phyloP scores from a whole-genome alignment of 2,797 vertebrate species.

The Lycodopsis pacificus region DNA sequence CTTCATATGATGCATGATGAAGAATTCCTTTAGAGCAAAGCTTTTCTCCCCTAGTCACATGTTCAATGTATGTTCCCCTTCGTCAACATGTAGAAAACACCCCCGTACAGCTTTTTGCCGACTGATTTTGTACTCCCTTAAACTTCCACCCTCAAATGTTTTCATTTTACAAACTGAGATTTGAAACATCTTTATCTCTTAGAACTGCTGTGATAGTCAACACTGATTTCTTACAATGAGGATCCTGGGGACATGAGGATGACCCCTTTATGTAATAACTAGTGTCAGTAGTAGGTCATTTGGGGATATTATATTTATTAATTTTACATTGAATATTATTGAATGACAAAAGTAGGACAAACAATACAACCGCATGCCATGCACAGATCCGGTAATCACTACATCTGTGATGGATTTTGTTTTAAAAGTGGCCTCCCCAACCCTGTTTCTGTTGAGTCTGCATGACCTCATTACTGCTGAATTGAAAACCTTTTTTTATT shows the following conservation, averaged over 20 bases:
- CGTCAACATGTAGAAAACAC: too few relatives aligned
- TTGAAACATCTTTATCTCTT: not conserved
- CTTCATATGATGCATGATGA: too few relatives aligned
- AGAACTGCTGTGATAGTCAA: not conserved
- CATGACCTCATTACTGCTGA: conserved; percentile 20
- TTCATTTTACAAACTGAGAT: too few relatives aligned
- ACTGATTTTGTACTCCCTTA: too few relatives aligned
- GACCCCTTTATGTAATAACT: not conserved
- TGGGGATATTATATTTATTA: not conserved
- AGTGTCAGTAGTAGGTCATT: conserved; percentile 1
- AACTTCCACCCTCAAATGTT: too few relatives aligned
- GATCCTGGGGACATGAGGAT: not conserved
- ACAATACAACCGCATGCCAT: not conserved
- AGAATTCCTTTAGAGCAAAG: too few relatives aligned
- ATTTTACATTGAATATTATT: not conserved
- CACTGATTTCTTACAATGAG: not conserved
- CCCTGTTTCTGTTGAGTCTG: conserved; percentile 20
- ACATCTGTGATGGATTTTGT: conserved; percentile 6
- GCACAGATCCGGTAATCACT: not conserved
- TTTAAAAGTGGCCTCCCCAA: not conserved
- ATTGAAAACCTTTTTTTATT: not conserved
- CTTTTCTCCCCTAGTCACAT: too few relatives aligned
- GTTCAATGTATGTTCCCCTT: not conserved
- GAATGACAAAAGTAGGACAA: not conserved
- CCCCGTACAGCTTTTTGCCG: too few relatives aligned